phyloP scores from a whole-genome alignment of 2,797 vertebrate species.

The Characodon lateralis region DNA sequence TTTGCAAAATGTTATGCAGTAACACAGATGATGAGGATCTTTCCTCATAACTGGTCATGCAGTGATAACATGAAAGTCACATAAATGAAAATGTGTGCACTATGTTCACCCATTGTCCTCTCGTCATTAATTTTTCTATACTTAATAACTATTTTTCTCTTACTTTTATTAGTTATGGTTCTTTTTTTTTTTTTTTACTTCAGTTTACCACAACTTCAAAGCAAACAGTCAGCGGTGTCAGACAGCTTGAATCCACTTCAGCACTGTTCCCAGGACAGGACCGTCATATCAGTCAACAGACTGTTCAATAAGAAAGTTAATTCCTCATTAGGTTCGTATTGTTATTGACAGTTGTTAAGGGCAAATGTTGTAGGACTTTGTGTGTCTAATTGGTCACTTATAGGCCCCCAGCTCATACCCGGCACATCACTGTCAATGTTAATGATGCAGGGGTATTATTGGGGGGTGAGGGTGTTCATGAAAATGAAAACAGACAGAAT shows the following conservation, averaged over 20 bases:
- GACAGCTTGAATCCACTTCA: slow-evolving; percentile 76
- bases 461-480: slow-evolving; percentile 19
- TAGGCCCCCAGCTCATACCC: slow-evolving; percentile 35
- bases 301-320: slow-evolving; percentile 51
- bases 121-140: neutral
- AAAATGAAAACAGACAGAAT: slow-evolving; percentile 47
- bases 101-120: neutral
- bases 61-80: no score
- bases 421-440: slow-evolving; percentile 53
- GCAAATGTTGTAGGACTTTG: slow-evolving; percentile 23
- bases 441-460: neutral
- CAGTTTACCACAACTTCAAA: no score
- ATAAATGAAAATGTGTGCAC: neutral
- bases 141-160: neutral
- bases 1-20: no score
- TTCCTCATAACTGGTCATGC: no score
- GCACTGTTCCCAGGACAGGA: slow-evolving; percentile 19
- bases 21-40: no score
- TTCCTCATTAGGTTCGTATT: slow-evolving; percentile 76
- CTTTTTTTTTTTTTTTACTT: neutral
- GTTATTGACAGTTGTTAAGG: slow-evolving; percentile 41
- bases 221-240: slow-evolving; percentile 38
- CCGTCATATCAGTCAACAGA: slow-evolving; percentile 11
- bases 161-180: neutral
- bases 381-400: slow-evolving; percentile 20